Conservation (phyloP, 2,888 invertebrate species). For the Perizoma affinitatum region DNA sequence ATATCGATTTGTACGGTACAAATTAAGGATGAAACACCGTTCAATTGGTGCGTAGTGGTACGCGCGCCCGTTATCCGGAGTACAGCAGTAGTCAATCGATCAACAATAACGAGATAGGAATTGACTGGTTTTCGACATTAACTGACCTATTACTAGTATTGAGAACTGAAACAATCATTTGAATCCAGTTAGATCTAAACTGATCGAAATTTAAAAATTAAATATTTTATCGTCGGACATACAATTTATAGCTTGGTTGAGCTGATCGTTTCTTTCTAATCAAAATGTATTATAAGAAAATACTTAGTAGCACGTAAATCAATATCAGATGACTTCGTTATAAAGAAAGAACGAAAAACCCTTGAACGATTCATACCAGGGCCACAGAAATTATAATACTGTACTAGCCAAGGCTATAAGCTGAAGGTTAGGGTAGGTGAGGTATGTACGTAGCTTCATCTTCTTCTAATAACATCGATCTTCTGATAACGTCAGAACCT, state of each 20-base stretch:
- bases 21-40: conserved; percentile 52
- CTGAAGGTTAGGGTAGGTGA: too few relatives aligned
- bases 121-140: conserved; percentile 4
- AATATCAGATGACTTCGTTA: background rate
- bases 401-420: too few relatives aligned
- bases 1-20: conserved; percentile 55
- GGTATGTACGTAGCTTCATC: too few relatives aligned
- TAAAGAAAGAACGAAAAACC: background rate
- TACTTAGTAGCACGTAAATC: background rate
- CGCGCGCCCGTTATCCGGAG: conserved; percentile 46
- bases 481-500: too few relatives aligned
- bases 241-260: background rate
- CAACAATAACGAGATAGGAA: conserved; percentile 15
- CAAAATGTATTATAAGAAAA: background rate
- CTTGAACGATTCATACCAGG: conserved; percentile 6
- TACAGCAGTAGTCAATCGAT: conserved; percentile 34
- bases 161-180: too few relatives aligned
- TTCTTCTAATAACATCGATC: too few relatives aligned
- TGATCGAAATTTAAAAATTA: too few relatives aligned
- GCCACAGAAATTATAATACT: too few relatives aligned
- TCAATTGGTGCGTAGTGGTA: conserved; percentile 55
- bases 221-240: too few relatives aligned
- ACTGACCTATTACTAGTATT: background rate
- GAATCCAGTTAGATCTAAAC: too few relatives aligned
- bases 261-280: background rate